Evolutionary conservation across 2,113 vertebrate species (phyloP).

Genomic region (Hyperopisus bebe): DNA sequence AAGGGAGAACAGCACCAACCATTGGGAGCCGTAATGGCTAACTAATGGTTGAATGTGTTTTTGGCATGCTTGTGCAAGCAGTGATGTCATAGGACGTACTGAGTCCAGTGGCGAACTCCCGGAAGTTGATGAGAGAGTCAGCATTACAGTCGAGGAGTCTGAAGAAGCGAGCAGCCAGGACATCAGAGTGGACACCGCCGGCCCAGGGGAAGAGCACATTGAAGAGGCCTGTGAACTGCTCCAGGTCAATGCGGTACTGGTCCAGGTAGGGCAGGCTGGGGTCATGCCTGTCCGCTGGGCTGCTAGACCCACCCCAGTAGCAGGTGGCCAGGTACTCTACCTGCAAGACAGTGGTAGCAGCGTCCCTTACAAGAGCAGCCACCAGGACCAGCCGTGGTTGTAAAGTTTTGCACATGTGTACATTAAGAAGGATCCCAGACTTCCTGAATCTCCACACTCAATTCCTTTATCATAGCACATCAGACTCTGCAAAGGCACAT

Average conservation of each 20-base stretch:
- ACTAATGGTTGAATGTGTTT: background rate
- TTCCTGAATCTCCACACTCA: background rate
- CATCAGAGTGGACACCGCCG: slow-evolving; percentile 75
- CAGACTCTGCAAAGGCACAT: background rate
- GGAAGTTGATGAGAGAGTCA: slow-evolving; percentile 88
- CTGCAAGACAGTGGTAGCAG: slow-evolving; percentile 47
- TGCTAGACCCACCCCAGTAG: slow-evolving; percentile 94
- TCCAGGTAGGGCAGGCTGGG: slow-evolving; percentile 95
- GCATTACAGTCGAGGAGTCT: slow-evolving; percentile 82
- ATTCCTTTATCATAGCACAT: background rate
- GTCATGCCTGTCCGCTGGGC: slow-evolving; percentile 82
- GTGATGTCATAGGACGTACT: slow-evolving; percentile 58
- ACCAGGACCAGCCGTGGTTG: background rate
- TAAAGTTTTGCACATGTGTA: background rate
- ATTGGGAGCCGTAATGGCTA: background rate
- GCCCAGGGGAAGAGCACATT: slow-evolving; percentile 86
- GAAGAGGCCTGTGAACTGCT: slow-evolving; percentile 93
- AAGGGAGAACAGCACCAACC: background rate
- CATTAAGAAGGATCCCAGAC: background rate
- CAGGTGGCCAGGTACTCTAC: slow-evolving; percentile 94
- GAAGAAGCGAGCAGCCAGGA: slow-evolving; percentile 82
- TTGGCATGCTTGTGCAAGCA: background rate
- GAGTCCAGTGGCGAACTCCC: slow-evolving; percentile 85
- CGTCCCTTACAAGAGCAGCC: background rate
- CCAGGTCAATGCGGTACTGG: slow-evolving; percentile 92